Evolutionary conservation across 2,113 vertebrate genomes (phyloP), one percentile per base, ranked within the genome.

Genomic region (Benitochromis conjunctus): DNA sequence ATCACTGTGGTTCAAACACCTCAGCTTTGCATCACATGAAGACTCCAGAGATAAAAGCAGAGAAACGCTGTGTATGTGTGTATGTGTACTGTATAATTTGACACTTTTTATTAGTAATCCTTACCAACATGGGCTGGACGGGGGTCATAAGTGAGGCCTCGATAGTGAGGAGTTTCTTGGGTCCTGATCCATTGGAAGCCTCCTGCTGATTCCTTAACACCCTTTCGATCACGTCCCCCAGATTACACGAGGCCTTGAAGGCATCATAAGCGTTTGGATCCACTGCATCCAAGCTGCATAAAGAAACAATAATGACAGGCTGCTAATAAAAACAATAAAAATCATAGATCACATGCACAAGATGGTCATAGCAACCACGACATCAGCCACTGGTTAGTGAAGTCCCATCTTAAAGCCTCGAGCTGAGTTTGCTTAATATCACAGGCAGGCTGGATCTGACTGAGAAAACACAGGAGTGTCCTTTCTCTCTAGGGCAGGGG

Each of bases 71-170:
- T n/a, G 43, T 13, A 19, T 2, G 7, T 19, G 6, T 12, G 43
- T 6, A n/a, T n/a, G 1, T 66, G 19, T 34, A 34, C 34, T 34
- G 34, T 66, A 21, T 21, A 53, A 31, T 1, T 31, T 53, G 1
- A 51, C 71, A 76, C 6, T 31, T 76, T 76, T 51, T 31, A 53
- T 13, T 31, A 8, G 7, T 3, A 14, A 4, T 5, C 41, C 86
- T 95, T 88, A 99, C 99, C 98, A 99, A 92, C 99, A 99, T 99
- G 79, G 99, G 99, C 94, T 99, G 99, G 41, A 99, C 98, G 0
- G 99, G 99, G 5, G 98, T 99, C 98, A 99, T 98, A 81, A 99
- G 96, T 0, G 97, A 96, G 14, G 99, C 99, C 95, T 99, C 97
- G 5, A 99, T 94, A 0, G 97, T 98, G 55, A 99, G 97, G 4